Conservation (phyloP, 2,888 invertebrate species). For the Ectemnius continuus region DNA sequence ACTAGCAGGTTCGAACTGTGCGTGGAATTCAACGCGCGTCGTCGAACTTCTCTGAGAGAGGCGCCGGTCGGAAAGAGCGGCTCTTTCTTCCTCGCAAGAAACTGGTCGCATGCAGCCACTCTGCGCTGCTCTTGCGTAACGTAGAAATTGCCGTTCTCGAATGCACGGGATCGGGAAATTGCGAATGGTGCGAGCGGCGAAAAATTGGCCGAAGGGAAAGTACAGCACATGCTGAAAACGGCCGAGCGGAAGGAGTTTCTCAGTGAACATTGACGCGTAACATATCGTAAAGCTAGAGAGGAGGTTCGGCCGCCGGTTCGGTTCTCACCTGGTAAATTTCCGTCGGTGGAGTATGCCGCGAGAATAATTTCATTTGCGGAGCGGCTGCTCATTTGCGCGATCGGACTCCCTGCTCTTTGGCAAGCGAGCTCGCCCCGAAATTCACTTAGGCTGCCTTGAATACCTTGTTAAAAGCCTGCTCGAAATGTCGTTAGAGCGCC, state of each 20-base stretch:
- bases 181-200: background rate
- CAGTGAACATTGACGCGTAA: too few species aligned
- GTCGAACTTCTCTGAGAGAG: too few species aligned
- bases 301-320: too few species aligned
- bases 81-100: background rate
- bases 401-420: background rate
- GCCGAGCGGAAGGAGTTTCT: too few species aligned
- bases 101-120: background rate
- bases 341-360: too few species aligned
- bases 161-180: constrained; percentile 1
- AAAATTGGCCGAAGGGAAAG: background rate
- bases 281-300: too few species aligned
- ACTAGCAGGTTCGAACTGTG: too few species aligned
- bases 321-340: too few species aligned
- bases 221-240: too few species aligned
- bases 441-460: constrained; percentile 1
- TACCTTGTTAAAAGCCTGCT: constrained; percentile 6
- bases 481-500: background rate
- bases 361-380: background rate
- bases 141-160: background rate
- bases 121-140: background rate
- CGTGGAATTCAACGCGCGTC: too few species aligned
- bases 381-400: background rate
- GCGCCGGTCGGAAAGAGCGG: background rate
- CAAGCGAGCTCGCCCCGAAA: background rate